Percentiles rank a stretch among this genome's conserved stretches.
Evolutionary conservation across 2,113 vertebrate species (phyloP).

Genomic region (Maccullochella peelii): DNA sequence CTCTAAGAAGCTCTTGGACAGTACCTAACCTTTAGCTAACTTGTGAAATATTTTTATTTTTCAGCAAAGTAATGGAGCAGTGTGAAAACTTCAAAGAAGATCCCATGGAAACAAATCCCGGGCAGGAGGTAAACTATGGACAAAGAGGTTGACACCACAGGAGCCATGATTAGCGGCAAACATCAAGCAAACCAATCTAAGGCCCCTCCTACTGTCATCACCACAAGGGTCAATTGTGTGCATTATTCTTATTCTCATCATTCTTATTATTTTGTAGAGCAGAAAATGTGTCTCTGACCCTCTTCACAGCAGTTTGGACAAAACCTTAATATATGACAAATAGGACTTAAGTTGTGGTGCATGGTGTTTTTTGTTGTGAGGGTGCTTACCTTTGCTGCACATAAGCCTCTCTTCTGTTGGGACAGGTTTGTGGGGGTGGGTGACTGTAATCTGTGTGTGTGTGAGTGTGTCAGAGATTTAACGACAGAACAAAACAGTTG

Average conservation of each 20-base stretch:
- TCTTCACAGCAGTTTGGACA: constrained; percentile 48
- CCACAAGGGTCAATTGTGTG: constrained; percentile 81
- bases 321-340: constrained; percentile 56
- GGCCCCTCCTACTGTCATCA: constrained; percentile 66
- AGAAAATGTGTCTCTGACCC: constrained; percentile 72
- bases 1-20: not conserved
- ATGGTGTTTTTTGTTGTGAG: constrained; percentile 62
- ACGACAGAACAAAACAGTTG: constrained; percentile 43
- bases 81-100: constrained; percentile 97
- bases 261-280: constrained; percentile 77
- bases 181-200: constrained; percentile 38
- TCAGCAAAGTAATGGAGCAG: constrained; percentile 95
- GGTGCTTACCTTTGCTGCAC: constrained; percentile 63
- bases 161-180: constrained; percentile 16
- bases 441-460: constrained; percentile 39
- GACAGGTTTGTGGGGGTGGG: constrained; percentile 22
- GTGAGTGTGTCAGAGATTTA: constrained; percentile 34
- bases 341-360: constrained; percentile 59
- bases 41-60: constrained; percentile 41
- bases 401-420: constrained; percentile 50
- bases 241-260: constrained; percentile 61
- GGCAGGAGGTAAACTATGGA: constrained; percentile 86
- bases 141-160: constrained; percentile 53
- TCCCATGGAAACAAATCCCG: constrained; percentile 93
- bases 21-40: not conserved